A percentile compares a stretch with the other conserved stretches of the same genome.
Conservation (phyloP, 2,888 invertebrate species). For the Muschampia staudingeri region DNA sequence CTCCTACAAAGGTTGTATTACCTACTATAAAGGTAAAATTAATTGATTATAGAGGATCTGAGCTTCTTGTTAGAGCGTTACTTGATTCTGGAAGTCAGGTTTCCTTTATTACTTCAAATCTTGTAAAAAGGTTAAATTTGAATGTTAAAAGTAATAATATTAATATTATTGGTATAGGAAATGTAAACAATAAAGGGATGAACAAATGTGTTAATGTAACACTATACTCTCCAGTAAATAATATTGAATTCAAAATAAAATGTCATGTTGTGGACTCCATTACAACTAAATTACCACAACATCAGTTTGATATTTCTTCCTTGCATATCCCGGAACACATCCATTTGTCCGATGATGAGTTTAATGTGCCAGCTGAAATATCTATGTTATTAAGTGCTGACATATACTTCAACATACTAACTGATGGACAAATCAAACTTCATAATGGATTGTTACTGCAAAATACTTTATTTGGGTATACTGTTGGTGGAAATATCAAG, state of each 20-base stretch:
- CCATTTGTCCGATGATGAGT: background rate
- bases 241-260: background rate
- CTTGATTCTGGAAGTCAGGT: background rate
- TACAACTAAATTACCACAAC: background rate
- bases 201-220: background rate
- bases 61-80: background rate
- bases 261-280: background rate
- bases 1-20: background rate
- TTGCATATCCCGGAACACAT: background rate
- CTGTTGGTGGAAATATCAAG: background rate
- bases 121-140: too few species aligned
- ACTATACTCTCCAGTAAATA: background rate
- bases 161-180: too few species aligned
- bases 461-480: background rate
- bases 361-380: background rate
- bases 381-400: slow-evolving; percentile 2
- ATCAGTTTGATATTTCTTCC: background rate
- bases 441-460: background rate
- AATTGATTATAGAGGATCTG: background rate
- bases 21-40: background rate
- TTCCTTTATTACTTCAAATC: background rate
- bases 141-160: too few species aligned
- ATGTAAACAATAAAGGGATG: background rate
- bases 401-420: background rate
- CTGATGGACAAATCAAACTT: background rate